phyloP scores from a whole-genome alignment of 2,113 vertebrate genomes.

The Promerops cafer region DNA sequence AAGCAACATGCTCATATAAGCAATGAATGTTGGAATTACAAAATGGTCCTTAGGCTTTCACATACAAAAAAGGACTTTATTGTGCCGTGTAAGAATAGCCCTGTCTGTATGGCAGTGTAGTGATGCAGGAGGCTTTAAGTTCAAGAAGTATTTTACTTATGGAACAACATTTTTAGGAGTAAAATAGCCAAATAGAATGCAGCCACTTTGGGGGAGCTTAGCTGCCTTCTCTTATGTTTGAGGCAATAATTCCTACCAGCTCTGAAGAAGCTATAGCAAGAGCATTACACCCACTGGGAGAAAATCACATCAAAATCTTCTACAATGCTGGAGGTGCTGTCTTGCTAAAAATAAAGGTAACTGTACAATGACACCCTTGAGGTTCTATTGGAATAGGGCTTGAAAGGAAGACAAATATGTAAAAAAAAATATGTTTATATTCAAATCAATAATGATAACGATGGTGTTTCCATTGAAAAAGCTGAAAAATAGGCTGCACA shows the following conservation, averaged over 20 bases:
- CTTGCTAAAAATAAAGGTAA: background rate
- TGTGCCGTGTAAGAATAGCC: background rate
- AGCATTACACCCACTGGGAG: background rate
- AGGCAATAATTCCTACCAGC: background rate
- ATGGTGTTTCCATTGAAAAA: background rate
- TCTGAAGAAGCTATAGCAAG: background rate
- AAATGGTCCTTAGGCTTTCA: background rate
- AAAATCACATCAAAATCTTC: background rate
- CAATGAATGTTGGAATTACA: background rate
- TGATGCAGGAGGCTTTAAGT: background rate
- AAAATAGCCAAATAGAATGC: background rate
- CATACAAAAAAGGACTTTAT: background rate
- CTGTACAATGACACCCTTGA: background rate
- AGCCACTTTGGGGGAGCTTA: background rate
- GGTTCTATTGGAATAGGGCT: background rate
- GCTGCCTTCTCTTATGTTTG: background rate
- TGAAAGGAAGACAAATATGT: background rate
- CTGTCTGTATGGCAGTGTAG: background rate
- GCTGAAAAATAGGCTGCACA: background rate
- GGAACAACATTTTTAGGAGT: background rate
- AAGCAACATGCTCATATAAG: background rate
- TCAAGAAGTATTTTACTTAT: background rate
- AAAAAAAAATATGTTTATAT: background rate
- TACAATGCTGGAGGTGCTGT: background rate
- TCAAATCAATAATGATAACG: background rate